Evolutionary conservation across 2,888 invertebrate genomes (phyloP), one percentile per base, ranked within the genome.

Genomic region (Athrips mouffetella): DNA sequence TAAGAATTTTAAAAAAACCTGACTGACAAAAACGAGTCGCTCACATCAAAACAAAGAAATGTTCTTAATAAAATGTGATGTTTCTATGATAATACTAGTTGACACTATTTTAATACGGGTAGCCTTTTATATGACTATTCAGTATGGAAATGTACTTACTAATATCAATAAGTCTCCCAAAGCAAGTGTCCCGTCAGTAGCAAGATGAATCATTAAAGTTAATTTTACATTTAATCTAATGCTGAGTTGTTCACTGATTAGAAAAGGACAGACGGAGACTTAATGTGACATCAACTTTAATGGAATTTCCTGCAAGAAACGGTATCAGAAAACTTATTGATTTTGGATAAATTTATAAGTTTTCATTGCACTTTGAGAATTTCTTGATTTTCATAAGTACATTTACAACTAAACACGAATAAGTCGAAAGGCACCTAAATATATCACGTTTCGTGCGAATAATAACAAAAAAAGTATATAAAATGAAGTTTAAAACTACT

Each of bases 401-500:
- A 21, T 37, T 37, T 11, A 5, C 6, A 27, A 8, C 7, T 5
- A 18, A 18, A 18, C n/a, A n/a, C 18, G 20, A 37, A 21, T 11
- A 11, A 21, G 2, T 21, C 4, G 18, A 37, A 37, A 37, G 7
- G 10, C 37, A 37, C 37, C 37, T 21, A 21, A n/a, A 72, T 79
- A 74, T 73, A 76, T 73, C 74, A 75, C 73, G 65, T 75, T 76
- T 77, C 75, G 71, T 76, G 77, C 77, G 73, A 73, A 71, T 67
- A 60, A 66, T 58, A 56, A 56, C 50, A 45, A 52, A n/a, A n/a
- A 58, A 65, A 62, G 57, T 65, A 67, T 72, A 70, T 70, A 60
- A 73, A 77, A 80, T 81, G 74, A 83, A 78, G 79, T 85, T 81
- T 70, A 73, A 60, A 81, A 80, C 81, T 84, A 75, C 69, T 81